Evolutionary conservation across 2,113 vertebrate species (phyloP).

Genomic region (Symphodus melops): DNA sequence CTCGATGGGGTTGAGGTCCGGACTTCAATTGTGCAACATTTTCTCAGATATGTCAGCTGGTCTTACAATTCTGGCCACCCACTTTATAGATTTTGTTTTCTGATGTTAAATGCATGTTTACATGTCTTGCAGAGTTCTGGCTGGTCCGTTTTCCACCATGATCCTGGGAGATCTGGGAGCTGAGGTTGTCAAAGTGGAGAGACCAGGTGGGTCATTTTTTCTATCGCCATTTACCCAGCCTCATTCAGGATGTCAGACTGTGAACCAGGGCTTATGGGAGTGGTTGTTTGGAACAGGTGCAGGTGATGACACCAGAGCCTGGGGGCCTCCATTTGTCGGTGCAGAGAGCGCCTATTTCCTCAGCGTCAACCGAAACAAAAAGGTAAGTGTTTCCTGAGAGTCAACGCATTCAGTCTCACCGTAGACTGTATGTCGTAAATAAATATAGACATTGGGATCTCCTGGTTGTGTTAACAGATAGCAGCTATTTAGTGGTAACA

Average conservation of each 20-base stretch:
- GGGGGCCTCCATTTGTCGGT: constrained; percentile 92
- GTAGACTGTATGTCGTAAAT: no score
- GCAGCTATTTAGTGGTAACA: no score
- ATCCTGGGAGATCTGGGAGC: constrained; percentile 96
- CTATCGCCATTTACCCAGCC: no score
- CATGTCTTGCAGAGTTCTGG: constrained; percentile 87
- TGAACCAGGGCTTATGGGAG: background rate
- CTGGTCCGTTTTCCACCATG: constrained; percentile 97
- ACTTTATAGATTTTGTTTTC: no score
- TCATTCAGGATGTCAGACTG: no score
- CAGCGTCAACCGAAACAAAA: constrained; percentile 97
- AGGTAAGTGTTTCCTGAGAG: constrained; percentile 61
- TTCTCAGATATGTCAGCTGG: no score
- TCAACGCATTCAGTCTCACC: no score
- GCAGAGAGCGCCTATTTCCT: constrained; percentile 94
- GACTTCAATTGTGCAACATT: no score
- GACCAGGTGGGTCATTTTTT: constrained; percentile 81
- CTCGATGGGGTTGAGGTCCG: no score
- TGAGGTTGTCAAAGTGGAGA: constrained; percentile 96
- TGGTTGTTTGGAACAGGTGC: constrained; percentile 75
- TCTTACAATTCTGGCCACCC: no score
- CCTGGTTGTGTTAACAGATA: no score
- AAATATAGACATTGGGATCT: no score
- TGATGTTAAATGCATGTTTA: background rate
- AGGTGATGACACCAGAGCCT: constrained; percentile 94